A percentile compares a stretch with the other conserved stretches of the same genome.
Conservation (phyloP, 2,888 invertebrate species). For the Eueremaeus valkanovi region DNA sequence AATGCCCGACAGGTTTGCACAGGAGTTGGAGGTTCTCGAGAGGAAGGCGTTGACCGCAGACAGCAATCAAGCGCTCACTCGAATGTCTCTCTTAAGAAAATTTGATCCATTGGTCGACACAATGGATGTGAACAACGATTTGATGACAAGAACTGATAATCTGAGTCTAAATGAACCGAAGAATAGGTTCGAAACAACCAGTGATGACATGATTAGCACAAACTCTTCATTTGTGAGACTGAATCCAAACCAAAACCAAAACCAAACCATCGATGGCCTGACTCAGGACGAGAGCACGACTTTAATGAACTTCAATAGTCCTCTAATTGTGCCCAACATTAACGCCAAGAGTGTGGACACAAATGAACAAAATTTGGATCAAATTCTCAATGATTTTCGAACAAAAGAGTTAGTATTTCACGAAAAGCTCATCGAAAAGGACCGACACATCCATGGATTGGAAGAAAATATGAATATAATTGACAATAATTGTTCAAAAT, state of each 20-base stretch:
- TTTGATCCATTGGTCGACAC: conserved; percentile 38
- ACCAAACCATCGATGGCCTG: neutral
- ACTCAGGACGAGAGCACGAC: conserved; percentile 2
- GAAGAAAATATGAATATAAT: conserved; percentile 45
- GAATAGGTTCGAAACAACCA: neutral
- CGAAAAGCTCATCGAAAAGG: conserved; percentile 53
- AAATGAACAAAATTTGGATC: neutral
- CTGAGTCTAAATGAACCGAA: neutral
- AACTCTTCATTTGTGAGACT: neutral
- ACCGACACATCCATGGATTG: conserved; percentile 48
- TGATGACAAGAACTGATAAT: neutral
- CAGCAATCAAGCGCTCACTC: neutral
- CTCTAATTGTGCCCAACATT: neutral
- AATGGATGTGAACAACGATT: neutral
- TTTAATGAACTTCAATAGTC: conserved; percentile 28
- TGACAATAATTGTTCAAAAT: neutral
- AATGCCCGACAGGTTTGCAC: conserved; percentile 19
- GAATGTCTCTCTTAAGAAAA: conserved; percentile 33
- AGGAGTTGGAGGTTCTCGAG: conserved; percentile 33
- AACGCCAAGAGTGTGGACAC: neutral
- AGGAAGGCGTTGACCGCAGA: neutral
- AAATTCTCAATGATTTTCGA: conserved; percentile 42
- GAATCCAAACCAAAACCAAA: neutral
- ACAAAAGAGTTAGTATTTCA: conserved; percentile 53
- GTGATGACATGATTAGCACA: neutral